phyloP scores from a whole-genome alignment of 1,140 invertebrate species.

The Dryas iulia region DNA sequence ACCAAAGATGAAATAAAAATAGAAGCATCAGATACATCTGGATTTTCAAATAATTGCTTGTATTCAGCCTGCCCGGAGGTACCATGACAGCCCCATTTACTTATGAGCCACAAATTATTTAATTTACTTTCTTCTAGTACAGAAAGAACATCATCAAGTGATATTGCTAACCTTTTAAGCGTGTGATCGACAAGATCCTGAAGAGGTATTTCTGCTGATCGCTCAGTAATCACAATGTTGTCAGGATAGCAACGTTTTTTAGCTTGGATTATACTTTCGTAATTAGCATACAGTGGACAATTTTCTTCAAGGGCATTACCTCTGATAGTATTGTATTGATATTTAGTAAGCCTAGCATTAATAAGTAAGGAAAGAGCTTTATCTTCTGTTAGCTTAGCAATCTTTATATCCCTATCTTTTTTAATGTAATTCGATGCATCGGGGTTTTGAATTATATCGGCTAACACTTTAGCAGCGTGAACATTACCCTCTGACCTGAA shows the following conservation, averaged over 20 bases:
- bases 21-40: slow-evolving; percentile 4
- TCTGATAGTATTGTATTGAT: not conserved
- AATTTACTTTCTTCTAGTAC: not conserved
- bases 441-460: not conserved
- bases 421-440: not conserved
- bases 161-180: not conserved
- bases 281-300: not conserved
- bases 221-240: not conserved
- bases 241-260: not conserved
- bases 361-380: slow-evolving; percentile 2
- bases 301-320: not conserved
- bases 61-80: slow-evolving; percentile 2
- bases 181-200: not conserved
- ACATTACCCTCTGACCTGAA: not conserved
- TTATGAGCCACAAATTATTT: slow-evolving; percentile 3
- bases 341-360: slow-evolving; percentile 6
- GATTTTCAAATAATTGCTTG: slow-evolving; percentile 1
- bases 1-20: slow-evolving; percentile 10
- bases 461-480: not conserved
- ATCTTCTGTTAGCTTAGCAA: not conserved
- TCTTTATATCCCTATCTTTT: not conserved
- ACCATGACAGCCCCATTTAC: slow-evolving; percentile 2
- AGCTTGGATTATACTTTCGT: not conserved
- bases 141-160: not conserved
- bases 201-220: not conserved